phyloP scores from a whole-genome alignment of 2,888 invertebrate species.

The Glyphotaelius pellucidus region DNA sequence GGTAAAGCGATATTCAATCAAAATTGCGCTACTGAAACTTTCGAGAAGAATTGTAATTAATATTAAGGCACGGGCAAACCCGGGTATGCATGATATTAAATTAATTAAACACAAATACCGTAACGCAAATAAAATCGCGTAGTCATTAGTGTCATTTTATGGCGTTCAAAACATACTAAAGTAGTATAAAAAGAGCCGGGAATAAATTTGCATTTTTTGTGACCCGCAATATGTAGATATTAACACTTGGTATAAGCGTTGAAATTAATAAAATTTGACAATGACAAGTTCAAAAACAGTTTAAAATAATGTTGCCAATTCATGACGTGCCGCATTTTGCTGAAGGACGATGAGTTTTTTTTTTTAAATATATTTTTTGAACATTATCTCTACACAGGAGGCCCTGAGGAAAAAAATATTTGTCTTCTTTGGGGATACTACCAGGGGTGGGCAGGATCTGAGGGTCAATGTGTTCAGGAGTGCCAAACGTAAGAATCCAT shows the following conservation, averaged over 20 bases:
- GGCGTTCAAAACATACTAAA: not conserved
- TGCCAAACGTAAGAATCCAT: too few species aligned
- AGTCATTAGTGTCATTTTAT: constrained; percentile 3
- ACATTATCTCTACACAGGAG: too few species aligned
- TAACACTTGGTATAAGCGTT: not conserved
- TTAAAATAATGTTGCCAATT: too few species aligned
- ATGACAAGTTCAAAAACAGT: not conserved
- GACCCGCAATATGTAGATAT: not conserved
- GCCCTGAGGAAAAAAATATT: too few species aligned
- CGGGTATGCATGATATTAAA: not conserved
- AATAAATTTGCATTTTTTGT: constrained; percentile 10
- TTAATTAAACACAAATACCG: not conserved
- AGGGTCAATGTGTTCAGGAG: too few species aligned
- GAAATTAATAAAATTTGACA: not conserved
- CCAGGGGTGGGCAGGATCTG: too few species aligned
- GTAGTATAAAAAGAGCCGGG: not conserved
- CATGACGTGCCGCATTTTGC: not conserved
- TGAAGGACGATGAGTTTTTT: not conserved
- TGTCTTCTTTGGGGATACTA: too few species aligned
- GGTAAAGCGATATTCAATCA: not conserved
- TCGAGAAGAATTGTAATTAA: not conserved
- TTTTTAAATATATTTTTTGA: too few species aligned
- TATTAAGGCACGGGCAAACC: not conserved
- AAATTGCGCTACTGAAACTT: not conserved
- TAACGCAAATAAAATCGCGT: not conserved